phyloP scores from a whole-genome alignment of 2,113 vertebrate genomes.

The Polypterus senegalus region DNA sequence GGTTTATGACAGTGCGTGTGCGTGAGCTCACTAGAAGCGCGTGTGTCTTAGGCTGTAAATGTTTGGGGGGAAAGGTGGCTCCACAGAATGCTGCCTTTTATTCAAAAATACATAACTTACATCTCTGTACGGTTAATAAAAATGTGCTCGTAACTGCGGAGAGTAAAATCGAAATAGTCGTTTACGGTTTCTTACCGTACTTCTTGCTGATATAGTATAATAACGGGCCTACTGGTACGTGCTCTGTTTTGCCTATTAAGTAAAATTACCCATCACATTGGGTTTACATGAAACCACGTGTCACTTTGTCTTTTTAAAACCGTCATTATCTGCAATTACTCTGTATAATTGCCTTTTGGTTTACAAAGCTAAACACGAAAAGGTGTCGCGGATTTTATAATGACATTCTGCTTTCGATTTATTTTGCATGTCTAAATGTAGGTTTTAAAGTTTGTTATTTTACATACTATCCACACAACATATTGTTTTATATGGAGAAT shows the following conservation, averaged over 20 bases:
- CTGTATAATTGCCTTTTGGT: slow-evolving; percentile 24
- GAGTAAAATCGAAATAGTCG: no score
- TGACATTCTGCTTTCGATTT: slow-evolving; percentile 12
- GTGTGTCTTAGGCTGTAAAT: no score
- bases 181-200: background rate
- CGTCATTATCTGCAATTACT: slow-evolving; percentile 25
- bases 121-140: no score
- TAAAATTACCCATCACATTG: slow-evolving; percentile 10
- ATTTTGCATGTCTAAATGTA: background rate
- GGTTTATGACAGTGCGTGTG: no score
- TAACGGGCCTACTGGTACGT: background rate
- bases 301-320: slow-evolving; percentile 21
- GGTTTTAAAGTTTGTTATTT: background rate
- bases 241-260: background rate
- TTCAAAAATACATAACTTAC: no score
- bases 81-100: no score
- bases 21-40: no score
- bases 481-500: no score
- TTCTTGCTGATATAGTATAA: background rate
- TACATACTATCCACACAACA: background rate
- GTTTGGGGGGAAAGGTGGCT: no score
- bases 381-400: slow-evolving; percentile 18
- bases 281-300: slow-evolving; percentile 23
- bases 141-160: no score
- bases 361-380: slow-evolving; percentile 19